Evolutionary conservation across 1,140 invertebrate genomes (phyloP), one percentile per base, ranked within the genome.

Genomic region (Whitmania pigra): DNA sequence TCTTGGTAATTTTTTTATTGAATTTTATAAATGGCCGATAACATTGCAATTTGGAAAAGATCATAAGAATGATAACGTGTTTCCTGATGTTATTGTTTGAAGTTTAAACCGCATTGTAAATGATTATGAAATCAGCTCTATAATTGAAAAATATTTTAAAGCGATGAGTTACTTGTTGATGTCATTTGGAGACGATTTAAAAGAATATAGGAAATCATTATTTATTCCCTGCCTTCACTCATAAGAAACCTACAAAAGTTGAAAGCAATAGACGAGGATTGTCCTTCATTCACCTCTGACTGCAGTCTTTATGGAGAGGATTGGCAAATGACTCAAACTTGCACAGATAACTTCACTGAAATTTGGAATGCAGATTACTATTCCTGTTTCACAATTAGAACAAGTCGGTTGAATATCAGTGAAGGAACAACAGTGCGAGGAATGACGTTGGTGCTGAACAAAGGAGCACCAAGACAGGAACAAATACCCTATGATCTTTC

Each of bases 351-450:
- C 15, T 63, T 63, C 29, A 25, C 57, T 2, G 29, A 31, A 63
- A 7, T 13, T 1, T 63, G 57, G 57, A 63, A 63, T 63, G 57
- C 57, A 63, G 29, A 63, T 63, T 63, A 63, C 22, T 63, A 63
- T 31, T 25, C 57, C 1, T 63, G 57, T 31, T 63, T 25, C 15
- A 63, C 57, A 15, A 63, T 63, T 13, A 63, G 57, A n/a, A 63
- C 57, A 1, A 63, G 57, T 31, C 22, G 22, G 11, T 18, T 63
- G 57, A 63, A 22, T 7, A 63, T 31, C 11, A 25, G 22, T n/a
- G 29, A 63, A 22, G 22, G 22, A 3, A 63, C 57, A 63, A 17
- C 15, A 11, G 29, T 63, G 9, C 7, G 57, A 63, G 57, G 57
- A 31, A 25, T 63, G 29, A 63, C 22, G 11, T n/a, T 63, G 20